phyloP scores from a whole-genome alignment of 2,113 vertebrate species.

The human (Homo sapiens) region DNA sequence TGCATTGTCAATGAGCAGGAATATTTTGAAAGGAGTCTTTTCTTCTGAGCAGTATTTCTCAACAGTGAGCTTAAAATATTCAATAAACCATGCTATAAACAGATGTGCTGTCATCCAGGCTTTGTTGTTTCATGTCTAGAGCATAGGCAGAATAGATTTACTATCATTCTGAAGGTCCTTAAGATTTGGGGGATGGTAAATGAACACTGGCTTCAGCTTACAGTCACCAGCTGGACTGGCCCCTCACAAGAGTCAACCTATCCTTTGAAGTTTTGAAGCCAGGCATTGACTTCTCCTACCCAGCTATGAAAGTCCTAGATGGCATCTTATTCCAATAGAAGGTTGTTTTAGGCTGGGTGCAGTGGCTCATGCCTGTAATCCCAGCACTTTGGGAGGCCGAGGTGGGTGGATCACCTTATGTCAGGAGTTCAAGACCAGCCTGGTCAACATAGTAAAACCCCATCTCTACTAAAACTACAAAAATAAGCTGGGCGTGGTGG shows the following conservation, averaged over 20 bases:
- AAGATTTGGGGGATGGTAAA: background rate
- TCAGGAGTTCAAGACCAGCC: no score
- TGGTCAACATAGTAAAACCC: no score
- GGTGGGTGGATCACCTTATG: no score
- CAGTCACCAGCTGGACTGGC: background rate
- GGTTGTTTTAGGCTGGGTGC: background rate
- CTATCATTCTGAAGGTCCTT: background rate
- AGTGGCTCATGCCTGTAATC: no score
- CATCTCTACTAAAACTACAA: no score
- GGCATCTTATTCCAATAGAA: background rate
- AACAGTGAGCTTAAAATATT: background rate
- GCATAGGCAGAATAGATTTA: background rate
- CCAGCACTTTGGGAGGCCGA: no score
- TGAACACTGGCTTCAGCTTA: background rate
- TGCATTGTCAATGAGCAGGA: background rate
- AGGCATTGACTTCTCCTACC: background rate
- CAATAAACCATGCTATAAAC: background rate
- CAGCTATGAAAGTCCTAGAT: background rate
- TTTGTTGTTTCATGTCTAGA: background rate
- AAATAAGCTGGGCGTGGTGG: no score
- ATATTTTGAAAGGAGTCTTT: background rate
- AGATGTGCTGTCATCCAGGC: background rate
- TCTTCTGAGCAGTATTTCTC: background rate
- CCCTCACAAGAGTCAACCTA: background rate
- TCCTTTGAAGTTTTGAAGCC: background rate